These are phyloP conservation scores for Ctenopoma multispine DNA, from an alignment of 2,797 vertebrate genomes.

Conservation along the genomic window DNA sequence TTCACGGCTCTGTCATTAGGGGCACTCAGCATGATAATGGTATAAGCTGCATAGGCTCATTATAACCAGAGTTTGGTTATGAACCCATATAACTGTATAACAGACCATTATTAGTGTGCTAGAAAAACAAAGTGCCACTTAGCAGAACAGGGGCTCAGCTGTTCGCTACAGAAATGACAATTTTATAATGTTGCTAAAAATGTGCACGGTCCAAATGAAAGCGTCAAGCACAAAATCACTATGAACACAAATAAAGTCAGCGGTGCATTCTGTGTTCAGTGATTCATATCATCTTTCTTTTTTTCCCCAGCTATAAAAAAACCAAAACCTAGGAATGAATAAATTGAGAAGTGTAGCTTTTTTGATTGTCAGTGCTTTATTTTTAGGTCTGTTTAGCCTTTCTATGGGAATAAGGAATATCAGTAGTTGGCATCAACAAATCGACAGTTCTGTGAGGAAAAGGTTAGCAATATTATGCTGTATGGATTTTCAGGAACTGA, in stretches of 20 bases:
- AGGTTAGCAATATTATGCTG: constrained; percentile 23
- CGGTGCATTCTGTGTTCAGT: background rate
- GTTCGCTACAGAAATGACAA: constrained; percentile 20
- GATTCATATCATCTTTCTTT: constrained; percentile 8
- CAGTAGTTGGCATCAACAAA: constrained; percentile 39
- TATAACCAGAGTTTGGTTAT: constrained; percentile 49
- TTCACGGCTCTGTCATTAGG: constrained; percentile 50
- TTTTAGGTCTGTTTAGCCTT: constrained; percentile 29
- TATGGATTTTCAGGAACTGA: constrained; percentile 35
- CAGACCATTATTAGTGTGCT: constrained; percentile 32
- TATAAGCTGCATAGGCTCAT: constrained; percentile 46
- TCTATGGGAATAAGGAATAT: constrained; percentile 36
- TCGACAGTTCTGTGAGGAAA: constrained; percentile 16
- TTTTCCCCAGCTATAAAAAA: constrained; percentile 10
- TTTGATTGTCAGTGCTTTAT: constrained; percentile 34
- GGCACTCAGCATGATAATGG: constrained; percentile 50
- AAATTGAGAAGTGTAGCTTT: constrained; percentile 1
- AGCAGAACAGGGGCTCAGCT: constrained; percentile 28
- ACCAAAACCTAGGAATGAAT: constrained; percentile 11
- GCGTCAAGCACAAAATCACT: background rate
- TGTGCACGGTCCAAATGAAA: background rate
- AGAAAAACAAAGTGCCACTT: constrained; percentile 9
- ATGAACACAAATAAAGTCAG: constrained; percentile 1
- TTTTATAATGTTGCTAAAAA: background rate
- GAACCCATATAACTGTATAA: constrained; percentile 35